Conservation (phyloP, 2,113 vertebrate species). For the Chrysochloris asiatica region DNA sequence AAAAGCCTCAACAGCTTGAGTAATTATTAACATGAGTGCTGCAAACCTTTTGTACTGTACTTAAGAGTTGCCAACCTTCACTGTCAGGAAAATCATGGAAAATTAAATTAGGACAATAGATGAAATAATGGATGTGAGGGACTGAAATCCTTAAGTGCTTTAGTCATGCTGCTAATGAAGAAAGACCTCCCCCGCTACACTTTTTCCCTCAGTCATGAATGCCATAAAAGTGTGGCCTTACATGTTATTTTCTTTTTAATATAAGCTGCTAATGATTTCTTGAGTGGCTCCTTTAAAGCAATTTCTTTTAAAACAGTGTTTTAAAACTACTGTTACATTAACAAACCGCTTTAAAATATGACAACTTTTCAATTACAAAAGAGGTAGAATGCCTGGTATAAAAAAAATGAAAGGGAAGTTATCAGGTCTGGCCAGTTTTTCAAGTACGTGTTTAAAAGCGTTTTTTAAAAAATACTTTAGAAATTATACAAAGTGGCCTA, state of each 20-base stretch:
- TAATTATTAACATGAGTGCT: conserved; percentile 45
- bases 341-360: conserved; percentile 53
- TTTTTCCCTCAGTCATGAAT: conserved; percentile 50
- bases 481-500: neutral
- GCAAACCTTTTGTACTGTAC: conserved; percentile 65
- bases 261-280: conserved; percentile 66
- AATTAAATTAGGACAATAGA: conserved; percentile 72
- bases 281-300: conserved; percentile 61
- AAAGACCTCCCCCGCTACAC: conserved; percentile 42
- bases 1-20: conserved; percentile 62
- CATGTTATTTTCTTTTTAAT: conserved; percentile 51
- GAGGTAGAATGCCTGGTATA: neutral
- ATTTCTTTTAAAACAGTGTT: conserved; percentile 57
- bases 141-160: conserved; percentile 59
- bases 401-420: neutral
- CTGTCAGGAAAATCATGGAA: conserved; percentile 60
- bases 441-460: neutral
- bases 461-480: conserved; percentile 48
- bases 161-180: conserved; percentile 77
- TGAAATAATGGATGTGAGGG: conserved; percentile 67
- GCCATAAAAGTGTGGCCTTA: conserved; percentile 54
- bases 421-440: neutral
- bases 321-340: conserved; percentile 66
- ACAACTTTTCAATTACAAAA: conserved; percentile 42
- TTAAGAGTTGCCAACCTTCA: conserved; percentile 61